phyloP scores from a whole-genome alignment of 2,797 vertebrate species.

The Malurus leucopterus region DNA sequence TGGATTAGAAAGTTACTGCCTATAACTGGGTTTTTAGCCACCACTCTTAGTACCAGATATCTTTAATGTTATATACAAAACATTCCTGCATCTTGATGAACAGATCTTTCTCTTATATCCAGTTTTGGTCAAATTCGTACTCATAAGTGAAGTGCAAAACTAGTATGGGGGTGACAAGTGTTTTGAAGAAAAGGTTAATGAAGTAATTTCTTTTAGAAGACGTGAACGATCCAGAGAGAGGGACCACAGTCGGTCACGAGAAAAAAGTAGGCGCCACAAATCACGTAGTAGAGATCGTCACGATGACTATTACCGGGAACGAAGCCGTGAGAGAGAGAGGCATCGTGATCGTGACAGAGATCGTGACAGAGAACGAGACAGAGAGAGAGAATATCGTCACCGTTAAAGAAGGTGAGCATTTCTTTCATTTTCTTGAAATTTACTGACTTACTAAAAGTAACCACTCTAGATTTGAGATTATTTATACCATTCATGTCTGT shows the following conservation, averaged over 20 bases:
- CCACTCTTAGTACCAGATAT: background rate
- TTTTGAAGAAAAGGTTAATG: conserved; percentile 67
- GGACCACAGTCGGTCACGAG: conserved; percentile 96
- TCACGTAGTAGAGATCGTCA: conserved; percentile 97
- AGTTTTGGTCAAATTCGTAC: background rate
- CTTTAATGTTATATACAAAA: background rate
- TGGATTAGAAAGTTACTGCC: background rate
- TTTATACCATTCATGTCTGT: conserved; percentile 47
- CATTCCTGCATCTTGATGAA: background rate
- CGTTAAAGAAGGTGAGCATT: conserved; percentile 86
- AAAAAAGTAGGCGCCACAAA: conserved; percentile 95
- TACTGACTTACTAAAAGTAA: conserved; percentile 13
- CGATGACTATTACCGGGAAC: conserved; percentile 96
- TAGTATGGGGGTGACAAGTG: background rate
- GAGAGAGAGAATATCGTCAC: conserved; percentile 94
- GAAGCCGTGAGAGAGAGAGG: conserved; percentile 93
- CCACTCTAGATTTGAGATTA: conserved; percentile 23
- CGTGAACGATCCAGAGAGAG: conserved; percentile 96
- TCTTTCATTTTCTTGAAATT: background rate
- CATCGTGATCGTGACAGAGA: conserved; percentile 93
- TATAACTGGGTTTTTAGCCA: background rate
- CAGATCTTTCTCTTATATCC: accelerated
- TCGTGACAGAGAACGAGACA: conserved; percentile 90
- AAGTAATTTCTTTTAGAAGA: conserved; percentile 86
- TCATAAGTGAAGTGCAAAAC: background rate